Conservation (phyloP, 1,140 invertebrate genomes). For the Bacillus rossius region DNA sequence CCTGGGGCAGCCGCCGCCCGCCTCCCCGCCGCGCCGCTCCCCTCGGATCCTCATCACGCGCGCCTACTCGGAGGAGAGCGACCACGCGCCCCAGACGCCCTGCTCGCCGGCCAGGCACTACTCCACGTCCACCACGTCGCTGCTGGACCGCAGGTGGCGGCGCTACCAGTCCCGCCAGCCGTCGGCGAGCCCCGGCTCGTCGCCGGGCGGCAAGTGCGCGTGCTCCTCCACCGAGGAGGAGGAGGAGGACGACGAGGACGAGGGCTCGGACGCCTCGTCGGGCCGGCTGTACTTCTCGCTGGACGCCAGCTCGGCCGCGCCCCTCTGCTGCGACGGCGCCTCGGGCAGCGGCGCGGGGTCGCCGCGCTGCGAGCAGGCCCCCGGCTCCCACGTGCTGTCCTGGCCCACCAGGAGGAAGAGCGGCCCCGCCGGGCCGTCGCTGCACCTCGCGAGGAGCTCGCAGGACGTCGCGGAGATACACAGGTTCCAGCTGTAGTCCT, state of each 20-base stretch:
- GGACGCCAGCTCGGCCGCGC: background rate
- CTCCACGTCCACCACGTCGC: constrained; percentile 48
- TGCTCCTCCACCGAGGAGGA: constrained; percentile 2
- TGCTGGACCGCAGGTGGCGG: constrained; percentile 45
- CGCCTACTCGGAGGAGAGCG: constrained; percentile 63
- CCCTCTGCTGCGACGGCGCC: background rate
- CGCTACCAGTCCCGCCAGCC: constrained; percentile 22
- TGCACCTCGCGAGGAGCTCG: constrained; percentile 9
- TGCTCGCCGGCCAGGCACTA: constrained; percentile 43
- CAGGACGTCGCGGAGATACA: background rate
- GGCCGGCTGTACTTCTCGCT: constrained; percentile 10
- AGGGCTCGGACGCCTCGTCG: background rate
- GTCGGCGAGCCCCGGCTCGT: constrained; percentile 1
- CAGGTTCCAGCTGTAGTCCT: constrained; percentile 6
- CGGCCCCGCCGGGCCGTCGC: background rate
- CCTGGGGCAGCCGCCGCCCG: constrained; percentile 29
- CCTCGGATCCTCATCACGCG: constrained; percentile 63
- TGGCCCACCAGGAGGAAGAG: constrained; percentile 11
- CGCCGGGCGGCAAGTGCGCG: background rate
- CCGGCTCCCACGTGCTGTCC: background rate
- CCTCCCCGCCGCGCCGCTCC: constrained; percentile 46
- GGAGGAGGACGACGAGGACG: background rate
- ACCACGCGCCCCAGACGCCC: constrained; percentile 40
- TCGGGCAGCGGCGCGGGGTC: constrained; percentile 18
- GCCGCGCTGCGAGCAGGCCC: background rate